Base-by-base conservation (phyloP, 2,888 invertebrate species). In the Netelia virgata region DNA sequence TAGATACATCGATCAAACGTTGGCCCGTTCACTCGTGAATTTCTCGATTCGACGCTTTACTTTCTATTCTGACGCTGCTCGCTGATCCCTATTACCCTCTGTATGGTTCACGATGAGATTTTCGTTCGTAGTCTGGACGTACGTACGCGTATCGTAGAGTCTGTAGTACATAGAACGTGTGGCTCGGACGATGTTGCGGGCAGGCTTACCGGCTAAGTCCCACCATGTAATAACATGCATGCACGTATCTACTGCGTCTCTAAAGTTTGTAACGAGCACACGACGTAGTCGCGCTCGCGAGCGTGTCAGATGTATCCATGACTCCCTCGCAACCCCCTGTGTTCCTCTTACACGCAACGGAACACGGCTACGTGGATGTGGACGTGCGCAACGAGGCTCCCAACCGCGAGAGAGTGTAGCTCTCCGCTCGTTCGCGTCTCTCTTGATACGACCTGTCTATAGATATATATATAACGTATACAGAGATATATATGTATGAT, bases 151-250 rank as follows among this genome's bases (percentile, higher is more conserved):
- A 47, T 47, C 11, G 10, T 14, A 14, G 47, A 3, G 14, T 14
- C 3, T 47, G 2, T 47, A 47, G 47, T 85, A 82, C 84, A 87
- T 88, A 86, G 83, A 66, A 69, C 68, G 88, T 81, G 79, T 84
- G 82, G 77, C 81, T 63, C 83, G 79, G 86, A 80, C 86, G 83
- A 82, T 88, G 89, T 90, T 89, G 88, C 88, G 87, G 84, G 84
- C 70, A 86, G 83, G 88, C 88, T 90, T 88, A 89, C 84, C 84
- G 87, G 87, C 86, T 90, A 88, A 90, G 88, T 89, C 90, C 76
- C 85, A 68, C 88, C 82, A 87, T 86, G 91, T 90, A 90, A 91
- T 91, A 91, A 90, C 89, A 88, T 87, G 88, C 88, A 88, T 88
- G 89, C 88, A 88, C 88, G 89, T 89, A 87, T 75, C 66, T 9